Evolutionary conservation across 2,888 invertebrate species (phyloP), one percentile per base, ranked within the genome.

Genomic region (Aspidiotus rigidus): DNA sequence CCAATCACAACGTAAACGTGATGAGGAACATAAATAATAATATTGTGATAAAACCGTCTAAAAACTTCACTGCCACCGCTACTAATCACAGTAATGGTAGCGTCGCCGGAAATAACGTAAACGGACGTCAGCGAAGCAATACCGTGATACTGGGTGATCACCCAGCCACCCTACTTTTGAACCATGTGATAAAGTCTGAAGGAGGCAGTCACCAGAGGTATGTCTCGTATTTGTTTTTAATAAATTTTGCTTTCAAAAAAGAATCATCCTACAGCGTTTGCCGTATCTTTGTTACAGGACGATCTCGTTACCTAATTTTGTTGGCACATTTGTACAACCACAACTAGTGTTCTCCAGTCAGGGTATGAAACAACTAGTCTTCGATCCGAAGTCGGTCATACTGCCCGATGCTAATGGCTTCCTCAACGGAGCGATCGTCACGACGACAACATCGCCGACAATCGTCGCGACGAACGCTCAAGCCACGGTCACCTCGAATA

Each of bases 221-320:
- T 11, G 62, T 2, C 15, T 7, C 8, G 55, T 53, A 9, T 15
- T 17, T 49, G 2, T 49, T 41, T 8, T 5, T 3, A 55, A 55
- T 15, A 9, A 10, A 39, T 60, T 60, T 11, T 11, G 2, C 13
- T 7, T 41, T 16, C 5, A 13, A 44, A n/a, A 62, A 7, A 5
- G 39, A 42, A 2, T 15, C 2, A 7, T 8, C n/a, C 7, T 11
- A 44, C 15, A 44, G 9, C n/a, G 41, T 11, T 70, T 62, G 39
- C 41, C 42, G 49, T 49, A 0, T 49, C n/a, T 70, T 49, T 62
- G 39, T 72, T 72, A 7, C 72, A 78, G 84, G 74, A 78, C 81
- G 44, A 80, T 81, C 71, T 84, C 85, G 6, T 76, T 85, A 72
- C 85, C 85, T 10, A 84, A 83, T 77, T 85, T 85, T 74, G 78